These are phyloP conservation scores for Drosophila kepulauana DNA, from an alignment of 1,140 invertebrate genomes.

Conservation along the genomic window DNA sequence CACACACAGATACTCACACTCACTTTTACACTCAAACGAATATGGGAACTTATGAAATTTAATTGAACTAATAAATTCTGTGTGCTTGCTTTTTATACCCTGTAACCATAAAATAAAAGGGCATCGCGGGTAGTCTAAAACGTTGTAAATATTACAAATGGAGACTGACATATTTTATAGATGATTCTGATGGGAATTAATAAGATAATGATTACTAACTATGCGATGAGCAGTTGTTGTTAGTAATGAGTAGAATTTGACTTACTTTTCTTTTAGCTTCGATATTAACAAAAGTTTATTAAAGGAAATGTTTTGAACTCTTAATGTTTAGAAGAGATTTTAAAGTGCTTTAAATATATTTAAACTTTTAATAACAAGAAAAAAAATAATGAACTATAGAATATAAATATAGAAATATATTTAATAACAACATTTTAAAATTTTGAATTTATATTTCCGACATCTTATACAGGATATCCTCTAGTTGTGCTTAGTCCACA, in stretches of 20 bases:
- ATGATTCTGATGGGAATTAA: background rate
- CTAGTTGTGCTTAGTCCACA: background rate
- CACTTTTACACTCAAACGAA: constrained; percentile 20
- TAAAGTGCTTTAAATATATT: no score
- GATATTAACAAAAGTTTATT: no score
- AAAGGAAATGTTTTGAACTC: background rate
- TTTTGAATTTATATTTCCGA: no score
- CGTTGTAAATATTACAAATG: background rate
- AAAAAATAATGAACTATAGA: no score
- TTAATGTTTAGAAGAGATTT: background rate
- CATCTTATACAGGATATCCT: constrained; percentile 8
- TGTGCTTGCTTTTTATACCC: constrained; percentile 40
- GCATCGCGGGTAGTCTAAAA: constrained; percentile 14
- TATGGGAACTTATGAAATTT: constrained; percentile 70
- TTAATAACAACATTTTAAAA: no score
- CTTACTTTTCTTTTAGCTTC: background rate
- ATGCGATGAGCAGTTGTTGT: background rate
- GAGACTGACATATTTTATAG: background rate
- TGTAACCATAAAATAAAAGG: constrained; percentile 16
- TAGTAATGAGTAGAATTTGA: background rate
- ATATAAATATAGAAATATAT: no score
- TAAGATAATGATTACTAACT: constrained; percentile 3
- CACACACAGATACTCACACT: constrained; percentile 38
- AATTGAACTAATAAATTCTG: constrained; percentile 78
- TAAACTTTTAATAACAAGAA: no score